Evolutionary conservation across 2,113 vertebrate genomes (phyloP), one percentile per base, ranked within the genome.

Genomic region (Pelecanoides urinatrix): DNA sequence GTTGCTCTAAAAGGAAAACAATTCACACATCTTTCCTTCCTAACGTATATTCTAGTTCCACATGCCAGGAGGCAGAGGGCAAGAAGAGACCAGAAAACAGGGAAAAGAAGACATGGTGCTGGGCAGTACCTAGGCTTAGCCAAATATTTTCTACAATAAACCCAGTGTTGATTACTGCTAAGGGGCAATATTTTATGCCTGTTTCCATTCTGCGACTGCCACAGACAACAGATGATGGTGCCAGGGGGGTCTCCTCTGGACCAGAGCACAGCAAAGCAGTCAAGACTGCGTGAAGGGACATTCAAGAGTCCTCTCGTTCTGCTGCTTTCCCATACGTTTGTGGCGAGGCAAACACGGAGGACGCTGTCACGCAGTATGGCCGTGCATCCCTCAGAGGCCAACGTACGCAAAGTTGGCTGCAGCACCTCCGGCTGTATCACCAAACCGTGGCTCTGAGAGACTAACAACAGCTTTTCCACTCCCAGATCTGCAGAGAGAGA

Each of bases 1-100:
- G 93, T 67, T 92, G 86, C 89, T 96, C 81, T 96, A 96, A 96
- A 96, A 95, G 93, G 91, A 97, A 97, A 96, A 95, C 89, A 96
- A 96, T 96, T 97, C 92, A 83, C 91, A 83, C 71, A 25, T 75
- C 86, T 92, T 36, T 0, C 36, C 62, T 61, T 86, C 61, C 76
- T 56, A 67, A 81, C 68, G 47, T 97, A 94, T 91, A 92, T 97
- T 70, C 86, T 95, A 50, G 70, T 95, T 95, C 66, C 45, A 79
- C 80, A 50, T 78, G 76, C 80, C 81, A 96, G 66, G 49, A 91
- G 82, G 62, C 25, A 65, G 73, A 92, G 83, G 34, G 71, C 70
- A 86, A 86, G 86, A 88, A 34, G 40, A 47, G 27, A 80, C 13
- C 52, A 65, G 77, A 85, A 91, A 91, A 30, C 17, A 44, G 7